Base-by-base conservation (phyloP, 2,888 invertebrate genomes). In the Rotaria sp. region DNA sequence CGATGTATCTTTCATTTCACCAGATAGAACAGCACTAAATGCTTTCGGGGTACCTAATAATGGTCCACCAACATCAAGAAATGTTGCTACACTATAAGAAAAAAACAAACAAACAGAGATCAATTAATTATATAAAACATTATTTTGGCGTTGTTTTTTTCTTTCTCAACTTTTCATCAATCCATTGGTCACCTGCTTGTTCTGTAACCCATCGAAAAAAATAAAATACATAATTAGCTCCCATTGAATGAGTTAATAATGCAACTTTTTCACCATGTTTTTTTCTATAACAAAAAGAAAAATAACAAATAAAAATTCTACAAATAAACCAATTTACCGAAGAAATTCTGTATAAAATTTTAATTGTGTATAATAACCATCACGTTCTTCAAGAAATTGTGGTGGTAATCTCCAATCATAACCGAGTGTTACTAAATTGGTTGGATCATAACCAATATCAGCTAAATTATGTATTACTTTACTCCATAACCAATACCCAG, bases 171-270 rank as follows among this genome's bases (percentile, higher is more conserved):
- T 67, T 67, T 11, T 80, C 26, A n/a, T 80, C 80, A 45, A 80
- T 80, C 80, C 80, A 80, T 80, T 80, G 45, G 10, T 80, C 45
- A 11, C 45, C 45, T 5, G 80, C 41, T 11, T 80, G 38, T 80
- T 80, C 80, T 13, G 80, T 80, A n/a, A 80, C 80, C 80, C 80
- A 80, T 45, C 80, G 80, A 45, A 80, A n/a, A 45, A 80, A 80
- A 80, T 80, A 80, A 45, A 45, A 10, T 8, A 80, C 7, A 45
- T 80, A 80, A 80, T 26, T 80, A 4, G 80, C 2, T 26, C 80
- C 80, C 80, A 80, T 80, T 4, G 45, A 45, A 45, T 80, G 80
- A 13, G 45, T 80, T 26, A 80, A 11, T 26, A 80, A 15, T 45
- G 80, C 80, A 24, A 80, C 80, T n/a, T 80, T 80, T n/a, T 80